Conservation (phyloP, 2,113 vertebrate species). For the Chinchilla lanigera region DNA sequence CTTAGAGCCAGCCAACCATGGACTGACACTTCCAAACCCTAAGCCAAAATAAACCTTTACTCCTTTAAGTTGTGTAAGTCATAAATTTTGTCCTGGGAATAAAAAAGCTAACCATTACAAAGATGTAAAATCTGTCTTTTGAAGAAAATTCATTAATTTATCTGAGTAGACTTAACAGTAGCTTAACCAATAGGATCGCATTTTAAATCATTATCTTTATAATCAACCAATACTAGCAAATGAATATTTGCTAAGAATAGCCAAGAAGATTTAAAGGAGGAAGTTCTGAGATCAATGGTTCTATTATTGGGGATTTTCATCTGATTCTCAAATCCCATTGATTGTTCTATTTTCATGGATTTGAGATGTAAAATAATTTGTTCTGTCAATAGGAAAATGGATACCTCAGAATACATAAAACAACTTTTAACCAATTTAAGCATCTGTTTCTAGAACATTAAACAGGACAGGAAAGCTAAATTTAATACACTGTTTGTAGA, state of each 20-base stretch:
- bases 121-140: not conserved
- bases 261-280: not conserved
- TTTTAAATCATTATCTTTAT: not conserved
- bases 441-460: not conserved
- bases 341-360: not conserved
- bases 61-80: not conserved
- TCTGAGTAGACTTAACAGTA: not conserved
- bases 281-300: not conserved
- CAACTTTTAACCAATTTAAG: not conserved
- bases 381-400: conserved; percentile 49
- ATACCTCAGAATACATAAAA: not conserved
- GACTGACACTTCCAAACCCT: not conserved
- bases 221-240: not conserved
- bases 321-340: not conserved
- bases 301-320: not conserved
- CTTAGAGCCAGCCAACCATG: not conserved
- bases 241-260: not conserved
- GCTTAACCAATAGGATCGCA: not conserved
- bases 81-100: not conserved
- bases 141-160: not conserved
- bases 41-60: not conserved
- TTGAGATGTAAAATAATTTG: not conserved
- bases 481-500: conserved; percentile 25
- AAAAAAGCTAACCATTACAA: not conserved
- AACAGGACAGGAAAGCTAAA: not conserved